These are phyloP conservation scores for Oreohelix idahoensis DNA, from an alignment of 1,140 invertebrate genomes.

Conservation along the genomic window DNA sequence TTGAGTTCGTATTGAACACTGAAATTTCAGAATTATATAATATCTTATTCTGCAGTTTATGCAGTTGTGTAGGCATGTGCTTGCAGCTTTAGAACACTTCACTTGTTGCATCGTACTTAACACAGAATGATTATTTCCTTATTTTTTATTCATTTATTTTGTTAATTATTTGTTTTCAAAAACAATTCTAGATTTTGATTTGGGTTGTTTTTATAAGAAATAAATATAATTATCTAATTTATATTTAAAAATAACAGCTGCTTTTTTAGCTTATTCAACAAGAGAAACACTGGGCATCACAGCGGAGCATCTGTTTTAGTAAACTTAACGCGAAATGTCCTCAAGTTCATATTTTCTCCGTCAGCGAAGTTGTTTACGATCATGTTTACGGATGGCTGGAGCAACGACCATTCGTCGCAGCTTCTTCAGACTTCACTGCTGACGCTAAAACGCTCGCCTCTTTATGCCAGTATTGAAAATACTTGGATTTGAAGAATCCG, in stretches of 20 bases:
- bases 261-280: not conserved
- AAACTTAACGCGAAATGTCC: not conserved
- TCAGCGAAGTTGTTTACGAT: conserved; percentile 1
- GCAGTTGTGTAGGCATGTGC: not conserved
- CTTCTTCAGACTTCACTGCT: not conserved
- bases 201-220: not conserved
- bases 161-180: not conserved
- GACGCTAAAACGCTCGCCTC: not conserved
- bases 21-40: not conserved
- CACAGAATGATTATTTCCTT: not conserved
- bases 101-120: not conserved
- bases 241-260: not conserved
- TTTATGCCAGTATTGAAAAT: not conserved
- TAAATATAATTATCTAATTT: not conserved
- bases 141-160: not conserved
- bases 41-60: not conserved
- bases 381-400: not conserved
- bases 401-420: not conserved
- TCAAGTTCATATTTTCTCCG: not conserved
- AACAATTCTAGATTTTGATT: not conserved
- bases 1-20: too few relatives aligned
- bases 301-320: not conserved
- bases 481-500: not conserved
- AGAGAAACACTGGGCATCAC: not conserved
- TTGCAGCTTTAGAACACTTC: not conserved